A percentile compares a stretch with the other conserved stretches of the same genome.
phyloP scores from a whole-genome alignment of 1,140 invertebrate genomes.

The Pseudomyrmex gracilis region DNA sequence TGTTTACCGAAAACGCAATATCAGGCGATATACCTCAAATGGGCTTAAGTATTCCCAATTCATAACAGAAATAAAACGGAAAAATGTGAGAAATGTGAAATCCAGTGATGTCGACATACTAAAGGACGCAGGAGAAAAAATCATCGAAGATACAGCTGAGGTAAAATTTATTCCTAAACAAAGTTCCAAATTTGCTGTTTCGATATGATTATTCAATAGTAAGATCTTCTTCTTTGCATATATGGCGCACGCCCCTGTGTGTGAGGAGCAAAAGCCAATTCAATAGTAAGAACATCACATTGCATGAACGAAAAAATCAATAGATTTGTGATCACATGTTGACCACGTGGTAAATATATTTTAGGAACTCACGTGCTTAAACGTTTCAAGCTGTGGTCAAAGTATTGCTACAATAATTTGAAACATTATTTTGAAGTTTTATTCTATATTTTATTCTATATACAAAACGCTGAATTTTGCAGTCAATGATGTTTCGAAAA shows the following conservation, averaged over 20 bases:
- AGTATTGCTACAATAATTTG: background rate
- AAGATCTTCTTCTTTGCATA: too few relatives aligned
- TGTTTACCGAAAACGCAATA: constrained; percentile 88
- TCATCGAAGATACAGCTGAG: constrained; percentile 82
- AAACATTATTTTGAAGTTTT: too few relatives aligned
- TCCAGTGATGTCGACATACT: constrained; percentile 85
- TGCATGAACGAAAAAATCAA: too few relatives aligned
- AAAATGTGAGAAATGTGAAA: constrained; percentile 82
- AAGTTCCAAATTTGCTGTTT: constrained; percentile 17
- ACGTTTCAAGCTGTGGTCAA: background rate
- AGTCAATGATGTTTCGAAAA: too few relatives aligned
- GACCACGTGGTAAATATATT: background rate
- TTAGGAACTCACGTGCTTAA: too few relatives aligned
- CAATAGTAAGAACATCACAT: too few relatives aligned
- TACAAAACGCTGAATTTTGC: too few relatives aligned
- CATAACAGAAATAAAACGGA: constrained; percentile 83
- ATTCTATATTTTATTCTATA: too few relatives aligned
- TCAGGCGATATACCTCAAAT: constrained; percentile 84
- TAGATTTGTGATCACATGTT: too few relatives aligned
- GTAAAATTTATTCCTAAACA: constrained; percentile 68
- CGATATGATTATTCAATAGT: constrained; percentile 17
- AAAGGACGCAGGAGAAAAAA: constrained; percentile 82
- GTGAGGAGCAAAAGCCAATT: too few relatives aligned
- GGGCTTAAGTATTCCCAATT: constrained; percentile 82
- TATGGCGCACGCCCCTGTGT: too few relatives aligned